Evolutionary conservation across 2,888 invertebrate genomes (phyloP), one percentile per base, ranked within the genome.

Genomic region (Leptinotarsa tumamoca): DNA sequence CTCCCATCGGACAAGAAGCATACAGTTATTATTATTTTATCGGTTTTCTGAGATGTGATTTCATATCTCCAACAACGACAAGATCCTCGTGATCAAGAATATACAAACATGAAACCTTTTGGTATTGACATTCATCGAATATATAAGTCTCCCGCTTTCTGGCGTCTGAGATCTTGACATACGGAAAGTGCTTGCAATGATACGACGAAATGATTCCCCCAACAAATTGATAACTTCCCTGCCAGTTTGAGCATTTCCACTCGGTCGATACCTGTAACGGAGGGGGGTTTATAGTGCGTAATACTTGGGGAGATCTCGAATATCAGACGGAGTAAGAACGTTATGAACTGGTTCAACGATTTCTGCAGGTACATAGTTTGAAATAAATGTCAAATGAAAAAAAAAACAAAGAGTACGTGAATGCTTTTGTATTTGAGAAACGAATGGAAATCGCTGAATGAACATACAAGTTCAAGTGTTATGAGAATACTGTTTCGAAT

Each of bases 201-300:
- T 68, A 68, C 68, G 68, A 68, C 18, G 68, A 15, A 68, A 68
- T 52, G 68, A 54, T 27, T 51, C 54, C 68, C 68, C 68, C 54
- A 52, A 27, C 68, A 50, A 68, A 54, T 68, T 68, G 68, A 68
- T 68, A 68, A 54, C 68, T 51, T 68, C 68, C 68, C 68, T 54
- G 15, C 13, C 43, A 63, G 63, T n/a, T 63, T 54, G 23, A 68
- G 54, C 52, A 23, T 27, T 52, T n/a, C n/a, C 27, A 67, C 67
- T 58, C 68, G 68, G 54, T 68, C 68, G 54, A 68, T 68, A 68
- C 54, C 54, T 68, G 68, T 54, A 52, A 21, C 27, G 17, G 63
- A n/a, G 43, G 63, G 33, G 10, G 27, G 43, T 54, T 68, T 54
- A 68, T 33, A 68, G 54, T 68, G 68, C 33, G 27, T 68, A 18